Conservation (phyloP, 2,113 vertebrate genomes). For the Oenanthe melanoleuca region DNA sequence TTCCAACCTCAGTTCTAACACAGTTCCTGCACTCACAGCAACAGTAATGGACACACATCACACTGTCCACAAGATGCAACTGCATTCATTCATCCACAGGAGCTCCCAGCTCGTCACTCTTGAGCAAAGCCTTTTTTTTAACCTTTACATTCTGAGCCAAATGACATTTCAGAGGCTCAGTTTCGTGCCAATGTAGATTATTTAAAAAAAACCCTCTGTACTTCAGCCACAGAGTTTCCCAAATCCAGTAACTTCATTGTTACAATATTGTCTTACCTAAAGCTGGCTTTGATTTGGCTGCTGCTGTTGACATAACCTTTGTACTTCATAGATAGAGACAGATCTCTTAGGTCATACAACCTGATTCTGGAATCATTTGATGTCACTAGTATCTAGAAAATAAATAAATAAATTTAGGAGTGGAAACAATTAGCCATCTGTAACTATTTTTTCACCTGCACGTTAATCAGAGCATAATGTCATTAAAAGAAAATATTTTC, state of each 20-base stretch:
- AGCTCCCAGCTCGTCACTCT: background rate
- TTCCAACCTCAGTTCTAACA: background rate
- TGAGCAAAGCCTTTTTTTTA: background rate
- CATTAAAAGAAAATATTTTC: background rate
- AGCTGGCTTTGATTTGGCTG: constrained; percentile 99
- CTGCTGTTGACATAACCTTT: constrained; percentile 98
- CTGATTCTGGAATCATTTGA: constrained; percentile 98
- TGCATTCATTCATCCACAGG: background rate
- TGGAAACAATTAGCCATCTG: background rate
- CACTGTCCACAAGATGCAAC: background rate
- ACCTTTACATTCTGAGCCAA: background rate
- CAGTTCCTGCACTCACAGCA: background rate
- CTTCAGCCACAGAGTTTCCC: background rate
- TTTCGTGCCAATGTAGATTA: background rate
- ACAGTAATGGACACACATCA: accelerated
- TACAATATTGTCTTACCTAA: constrained; percentile 82
- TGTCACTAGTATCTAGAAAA: constrained; percentile 91
- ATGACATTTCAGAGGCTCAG: background rate
- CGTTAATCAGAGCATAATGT: background rate
- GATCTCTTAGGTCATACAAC: constrained; percentile 94
- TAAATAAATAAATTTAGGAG: background rate
- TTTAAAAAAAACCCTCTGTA: background rate
- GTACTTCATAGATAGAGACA: constrained; percentile 98
- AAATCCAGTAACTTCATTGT: background rate
- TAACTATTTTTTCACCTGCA: background rate